These are phyloP conservation scores for Drosophila nr. perissopoda DNA, from an alignment of 2,888 invertebrate species.

Conservation along the genomic window DNA sequence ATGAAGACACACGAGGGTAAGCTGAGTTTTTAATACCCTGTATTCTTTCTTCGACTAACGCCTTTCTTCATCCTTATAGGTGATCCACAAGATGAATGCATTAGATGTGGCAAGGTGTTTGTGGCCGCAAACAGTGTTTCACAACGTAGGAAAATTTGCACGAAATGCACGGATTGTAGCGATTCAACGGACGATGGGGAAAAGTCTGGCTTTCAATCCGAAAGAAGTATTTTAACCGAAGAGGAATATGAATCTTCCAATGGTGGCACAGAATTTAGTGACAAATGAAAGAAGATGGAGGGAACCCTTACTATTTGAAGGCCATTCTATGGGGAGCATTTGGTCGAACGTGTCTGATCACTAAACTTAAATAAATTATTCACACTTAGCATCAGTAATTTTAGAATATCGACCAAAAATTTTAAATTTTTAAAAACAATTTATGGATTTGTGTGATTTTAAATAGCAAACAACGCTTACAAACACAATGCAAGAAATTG, in stretches of 20 bases:
- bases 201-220: conserved; percentile 78
- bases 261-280: conserved; percentile 81
- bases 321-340: conserved; percentile 41
- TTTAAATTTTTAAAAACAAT: conserved; percentile 47
- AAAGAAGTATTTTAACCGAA: conserved; percentile 82
- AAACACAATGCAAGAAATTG: conserved; percentile 35
- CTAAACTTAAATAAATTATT: conserved; percentile 42
- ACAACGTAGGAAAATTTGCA: conserved; percentile 83
- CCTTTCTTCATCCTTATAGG: conserved; percentile 84
- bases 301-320: conserved; percentile 13
- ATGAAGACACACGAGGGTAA: conserved; percentile 90
- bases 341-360: conserved; percentile 37
- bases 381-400: conserved; percentile 30
- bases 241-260: conserved; percentile 82
- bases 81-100: conserved; percentile 87
- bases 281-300: conserved; percentile 55
- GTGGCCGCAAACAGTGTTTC: conserved; percentile 79
- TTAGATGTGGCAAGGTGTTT: conserved; percentile 87
- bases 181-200: conserved; percentile 67
- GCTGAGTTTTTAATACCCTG: not conserved
- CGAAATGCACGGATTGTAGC: conserved; percentile 78
- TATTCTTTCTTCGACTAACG: not conserved
- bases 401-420: conserved; percentile 56
- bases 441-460: conserved; percentile 44
- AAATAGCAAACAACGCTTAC: conserved; percentile 46